Base-by-base conservation (phyloP, 2,113 vertebrate genomes). In the Brienomyrus longianalis region DNA sequence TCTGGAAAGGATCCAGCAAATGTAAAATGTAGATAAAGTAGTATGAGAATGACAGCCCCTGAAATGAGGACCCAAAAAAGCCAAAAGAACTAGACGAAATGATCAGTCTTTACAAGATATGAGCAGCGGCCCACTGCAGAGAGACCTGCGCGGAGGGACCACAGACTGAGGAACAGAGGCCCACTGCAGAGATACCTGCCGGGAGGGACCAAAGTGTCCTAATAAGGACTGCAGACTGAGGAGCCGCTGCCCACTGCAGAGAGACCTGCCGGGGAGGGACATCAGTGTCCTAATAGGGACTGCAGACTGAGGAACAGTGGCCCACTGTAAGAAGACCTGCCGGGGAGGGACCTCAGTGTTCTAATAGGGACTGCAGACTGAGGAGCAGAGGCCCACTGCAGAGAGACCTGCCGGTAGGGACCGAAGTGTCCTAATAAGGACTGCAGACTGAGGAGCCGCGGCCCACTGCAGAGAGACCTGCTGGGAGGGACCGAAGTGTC, bases 11-110 rank as follows among this genome's bases (percentile, higher is more conserved):
- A 39, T 80, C 74, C 74, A 80, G 74, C 35, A 43, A 80, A 80
- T 80, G 74, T 80, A 80, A 80, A 43, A 80, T 80, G 74, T 80
- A 80, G 74, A 80, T 43, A 80, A 80, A 80, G 35, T 39, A 80
- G 74, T 39, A 43, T 80, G 13, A 80, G 13, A 19, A 80, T 80
- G 74, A 80, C 74, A 80, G 15, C 15, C 74, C 74, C 74, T 17
- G 74, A 7, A 39, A 43, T 19, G 31, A 80, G 15, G 74, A 80
- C 74, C 21, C 70, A 39, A 39, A 39, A 80, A 80, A 80, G 74
- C 31, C 35, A 80, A 43, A 80, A 39, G 17, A 80, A 43, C 74
- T 80, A 80, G 43, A 43, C 43, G 13, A 39, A 80, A 80, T 80
- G 35, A 19, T 39, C 17, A 80, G 74, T 43, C 35, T 43, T 77